phyloP scores from a whole-genome alignment of 2,888 invertebrate species.

The Andricus quercusramuli region DNA sequence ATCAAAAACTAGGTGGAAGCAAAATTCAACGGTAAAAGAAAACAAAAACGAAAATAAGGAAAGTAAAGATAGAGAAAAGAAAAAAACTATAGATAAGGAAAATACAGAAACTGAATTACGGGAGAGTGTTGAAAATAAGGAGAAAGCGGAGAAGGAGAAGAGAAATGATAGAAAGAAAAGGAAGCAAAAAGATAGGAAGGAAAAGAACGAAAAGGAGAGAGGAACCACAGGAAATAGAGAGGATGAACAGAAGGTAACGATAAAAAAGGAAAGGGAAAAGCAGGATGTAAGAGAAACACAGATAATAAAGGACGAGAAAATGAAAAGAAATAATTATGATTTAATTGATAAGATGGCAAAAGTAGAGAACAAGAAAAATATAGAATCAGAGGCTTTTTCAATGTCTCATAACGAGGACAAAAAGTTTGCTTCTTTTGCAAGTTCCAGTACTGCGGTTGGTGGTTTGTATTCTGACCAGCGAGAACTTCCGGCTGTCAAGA shows the following conservation, averaged over 20 bases:
- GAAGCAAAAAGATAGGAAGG: neutral
- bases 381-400: neutral
- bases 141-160: neutral
- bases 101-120: neutral
- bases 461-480: neutral
- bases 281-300: neutral
- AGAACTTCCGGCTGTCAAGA: neutral
- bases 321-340: neutral
- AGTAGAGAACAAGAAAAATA: constrained; percentile 27
- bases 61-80: neutral
- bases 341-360: neutral
- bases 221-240: neutral
- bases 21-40: neutral
- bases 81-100: neutral
- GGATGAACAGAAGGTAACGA: neutral
- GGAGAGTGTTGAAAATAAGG: neutral
- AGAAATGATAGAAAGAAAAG: neutral
- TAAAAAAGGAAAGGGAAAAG: constrained; percentile 23
- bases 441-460: neutral
- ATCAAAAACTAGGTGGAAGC: neutral
- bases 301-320: constrained; percentile 40
- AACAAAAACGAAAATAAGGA: neutral
- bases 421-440: neutral
- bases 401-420: neutral
- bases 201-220: neutral